Percentiles rank a stretch among this genome's conserved stretches.
Conservation (phyloP, 2,113 vertebrate species). For the Calonectris borealis region DNA sequence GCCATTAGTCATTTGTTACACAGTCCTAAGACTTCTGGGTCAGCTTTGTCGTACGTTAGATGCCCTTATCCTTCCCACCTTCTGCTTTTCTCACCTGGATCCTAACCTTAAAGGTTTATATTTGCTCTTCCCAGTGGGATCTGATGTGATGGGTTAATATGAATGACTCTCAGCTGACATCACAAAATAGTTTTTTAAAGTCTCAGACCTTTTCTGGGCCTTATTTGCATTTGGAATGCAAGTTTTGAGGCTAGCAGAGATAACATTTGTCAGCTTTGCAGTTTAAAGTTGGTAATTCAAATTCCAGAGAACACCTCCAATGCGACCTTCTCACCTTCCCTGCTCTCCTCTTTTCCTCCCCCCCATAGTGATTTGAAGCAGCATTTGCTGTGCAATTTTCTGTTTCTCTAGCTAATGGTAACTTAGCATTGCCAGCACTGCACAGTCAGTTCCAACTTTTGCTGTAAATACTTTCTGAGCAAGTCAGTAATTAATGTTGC, state of each 20-base stretch:
- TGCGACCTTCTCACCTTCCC: neutral
- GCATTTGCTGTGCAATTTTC: neutral
- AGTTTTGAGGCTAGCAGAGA: neutral
- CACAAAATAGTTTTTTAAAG: slow-evolving; percentile 10
- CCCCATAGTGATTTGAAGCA: neutral
- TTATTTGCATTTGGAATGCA: slow-evolving; percentile 36
- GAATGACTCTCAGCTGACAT: neutral
- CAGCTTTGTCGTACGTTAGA: neutral
- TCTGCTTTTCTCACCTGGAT: neutral
- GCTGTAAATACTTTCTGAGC: neutral
- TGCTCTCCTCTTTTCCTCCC: neutral
- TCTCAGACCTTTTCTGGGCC: neutral
- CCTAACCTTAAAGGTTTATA: neutral
- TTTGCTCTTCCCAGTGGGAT: neutral
- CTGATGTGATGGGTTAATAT: slow-evolving; percentile 22
- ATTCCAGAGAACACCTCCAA: neutral
- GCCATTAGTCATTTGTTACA: neutral
- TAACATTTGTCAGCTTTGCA: neutral
- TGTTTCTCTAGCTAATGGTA: neutral
- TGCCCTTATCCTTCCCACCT: neutral
- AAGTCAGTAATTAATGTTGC: slow-evolving; percentile 46
- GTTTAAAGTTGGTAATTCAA: neutral
- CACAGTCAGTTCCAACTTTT: neutral
- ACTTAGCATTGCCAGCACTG: neutral
- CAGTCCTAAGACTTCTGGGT: neutral